Base-by-base conservation (phyloP, 2,797 vertebrate genomes). In the Lutjanus argentimaculatus region DNA sequence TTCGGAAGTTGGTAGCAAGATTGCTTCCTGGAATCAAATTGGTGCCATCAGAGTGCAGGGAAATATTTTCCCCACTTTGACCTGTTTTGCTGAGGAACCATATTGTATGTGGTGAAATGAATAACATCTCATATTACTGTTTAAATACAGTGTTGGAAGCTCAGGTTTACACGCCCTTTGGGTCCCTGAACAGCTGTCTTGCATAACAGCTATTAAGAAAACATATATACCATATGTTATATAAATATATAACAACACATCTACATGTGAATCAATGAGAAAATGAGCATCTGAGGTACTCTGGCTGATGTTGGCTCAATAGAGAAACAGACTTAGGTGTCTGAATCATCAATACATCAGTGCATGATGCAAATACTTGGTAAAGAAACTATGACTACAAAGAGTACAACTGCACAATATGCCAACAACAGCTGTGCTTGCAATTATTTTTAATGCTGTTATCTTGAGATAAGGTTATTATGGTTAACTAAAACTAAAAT, bases 1-100 rank as follows among this genome's bases (percentile, higher is more conserved):
- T 80, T 52, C 70, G 53, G 46, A 83, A 62, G 81, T 74, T 63
- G 25, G 76, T 59, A 16, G 65, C n/a, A 40, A 59, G 57, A 75
- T 67, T 59, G 17, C 49, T 63, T 83, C 68, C 64, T 53, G 79
- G 45, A 84, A 22, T 81, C 57, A 72, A 36, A 58, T 68, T 53
- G 43, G 21, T 77, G 68, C 30, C 70, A 51, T 59, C n/a, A 30
- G 52, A 80, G n/a, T 19, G 36, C 46, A 61, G 62, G 0, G 30
- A 66, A 71, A 77, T 73, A 42, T 72, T 57, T 75, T 14, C 19
- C 56, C n/a, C 3, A 4, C 21, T 71, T 57, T 66, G 67, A 74
- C 71, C 71, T 19, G 64, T n/a, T 75, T 79, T 52, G 25, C 67
- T 4, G 53, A 49, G n/a, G 59, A 80, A 74, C 14, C 65, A 66